These are phyloP conservation scores for Gallinago stenura DNA, from an alignment of 2,797 vertebrate genomes.

Conservation along the genomic window DNA sequence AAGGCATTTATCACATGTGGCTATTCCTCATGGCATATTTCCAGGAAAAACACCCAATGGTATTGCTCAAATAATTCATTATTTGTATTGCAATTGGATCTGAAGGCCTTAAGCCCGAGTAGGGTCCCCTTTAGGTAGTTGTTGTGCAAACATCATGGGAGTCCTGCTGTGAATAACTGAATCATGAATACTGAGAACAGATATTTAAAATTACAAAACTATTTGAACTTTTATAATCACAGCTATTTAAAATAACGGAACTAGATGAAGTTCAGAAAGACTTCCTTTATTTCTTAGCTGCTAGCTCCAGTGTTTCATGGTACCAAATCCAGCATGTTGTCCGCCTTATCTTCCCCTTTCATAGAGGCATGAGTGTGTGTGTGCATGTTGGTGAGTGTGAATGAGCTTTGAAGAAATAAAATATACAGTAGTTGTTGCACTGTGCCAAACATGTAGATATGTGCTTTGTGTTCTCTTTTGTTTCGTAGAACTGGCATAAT, in stretches of 20 bases:
- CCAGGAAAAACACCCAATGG: background rate
- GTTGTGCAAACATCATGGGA: background rate
- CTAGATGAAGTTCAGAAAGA: background rate
- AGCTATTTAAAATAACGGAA: background rate
- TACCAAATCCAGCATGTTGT: background rate
- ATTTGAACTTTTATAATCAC: background rate
- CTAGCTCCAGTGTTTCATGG: background rate
- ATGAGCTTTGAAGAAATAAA: background rate
- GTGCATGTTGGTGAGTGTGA: fast-evolving
- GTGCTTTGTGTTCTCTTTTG: background rate
- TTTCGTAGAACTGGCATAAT: background rate
- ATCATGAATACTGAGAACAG: background rate
- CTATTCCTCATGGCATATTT: background rate
- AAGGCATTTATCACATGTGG: background rate
- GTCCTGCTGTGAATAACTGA: background rate
- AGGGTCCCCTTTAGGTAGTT: too few relatives aligned
- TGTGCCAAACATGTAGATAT: fast-evolving
- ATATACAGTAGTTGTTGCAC: background rate
- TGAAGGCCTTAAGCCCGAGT: background rate
- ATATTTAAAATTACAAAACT: background rate
- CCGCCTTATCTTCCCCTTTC: background rate
- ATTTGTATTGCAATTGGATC: background rate
- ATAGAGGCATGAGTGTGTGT: background rate
- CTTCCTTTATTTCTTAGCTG: background rate
- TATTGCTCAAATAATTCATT: background rate